Conservation (phyloP, 2,797 vertebrate species). For the Amblyraja radiata region DNA sequence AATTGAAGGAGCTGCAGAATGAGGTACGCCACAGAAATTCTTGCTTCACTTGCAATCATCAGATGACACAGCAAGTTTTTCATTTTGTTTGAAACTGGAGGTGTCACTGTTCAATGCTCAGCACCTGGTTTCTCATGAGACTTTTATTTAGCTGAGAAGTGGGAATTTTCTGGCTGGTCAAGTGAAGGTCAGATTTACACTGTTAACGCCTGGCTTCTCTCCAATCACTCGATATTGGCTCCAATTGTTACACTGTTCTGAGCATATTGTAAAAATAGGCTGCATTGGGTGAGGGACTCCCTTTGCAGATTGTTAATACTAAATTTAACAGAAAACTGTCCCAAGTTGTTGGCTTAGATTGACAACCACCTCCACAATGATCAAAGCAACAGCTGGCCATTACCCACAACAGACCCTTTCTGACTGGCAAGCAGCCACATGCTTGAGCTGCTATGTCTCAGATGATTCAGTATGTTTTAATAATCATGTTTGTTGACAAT, state of each 20-base stretch:
- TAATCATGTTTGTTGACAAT: background rate
- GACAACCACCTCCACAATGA: background rate
- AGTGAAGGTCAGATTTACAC: background rate
- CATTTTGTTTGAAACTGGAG: background rate
- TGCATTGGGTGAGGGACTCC: background rate
- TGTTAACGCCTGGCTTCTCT: background rate
- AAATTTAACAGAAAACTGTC: background rate
- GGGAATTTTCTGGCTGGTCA: background rate
- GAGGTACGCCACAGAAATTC: background rate
- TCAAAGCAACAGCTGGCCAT: background rate
- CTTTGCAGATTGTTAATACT: background rate
- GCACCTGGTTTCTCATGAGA: background rate
- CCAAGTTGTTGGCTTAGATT: background rate
- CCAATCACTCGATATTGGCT: background rate
- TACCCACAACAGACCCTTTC: background rate
- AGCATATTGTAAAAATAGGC: background rate
- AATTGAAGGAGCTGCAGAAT: background rate
- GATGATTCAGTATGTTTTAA: background rate
- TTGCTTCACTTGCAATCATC: background rate
- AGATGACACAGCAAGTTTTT: background rate
- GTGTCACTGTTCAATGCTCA: background rate
- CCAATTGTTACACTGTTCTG: background rate
- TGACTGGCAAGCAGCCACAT: background rate
- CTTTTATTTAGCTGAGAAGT: background rate
- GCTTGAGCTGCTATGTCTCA: background rate